Evolutionary conservation across 2,797 vertebrate genomes (phyloP), one percentile per base, ranked within the genome.

Genomic region (Leptoclinus maculatus): DNA sequence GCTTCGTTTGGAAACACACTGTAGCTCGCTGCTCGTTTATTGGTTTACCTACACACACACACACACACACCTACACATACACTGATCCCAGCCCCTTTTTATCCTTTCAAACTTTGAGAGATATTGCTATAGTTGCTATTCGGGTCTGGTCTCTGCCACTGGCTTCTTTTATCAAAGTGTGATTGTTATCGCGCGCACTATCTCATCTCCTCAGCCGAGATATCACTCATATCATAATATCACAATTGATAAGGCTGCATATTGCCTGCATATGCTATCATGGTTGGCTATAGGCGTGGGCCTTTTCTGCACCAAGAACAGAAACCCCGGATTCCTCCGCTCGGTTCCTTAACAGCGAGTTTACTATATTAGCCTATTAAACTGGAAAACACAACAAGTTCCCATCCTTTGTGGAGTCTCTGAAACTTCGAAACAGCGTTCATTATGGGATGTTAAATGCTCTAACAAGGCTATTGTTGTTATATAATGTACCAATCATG

Each of bases 221-320:
- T 91, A 90, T 90, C 86, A 80, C 19, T 91, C 89, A 87, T 57
- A 91, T 87, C 89, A 83, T 67, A 86, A 81, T 73, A 88, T 89
- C 86, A 78, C 80, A 38, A 64, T 72, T 36, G 88, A 90, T 86
- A 88, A 88, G 66, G 78, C 27, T 70, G 79, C 65, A 76, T 82
- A 79, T 81, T 63, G 73, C 58, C 57, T 82, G 74, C 77, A 88
- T 82, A 65, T 85, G 72, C 47, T 84, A 80, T 88, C 73, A 69
- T 69, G 71, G 60, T 71, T 76, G 60, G 64, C 45, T 70, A 12
- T 39, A 70, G 71, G 64, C 39, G 60, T 43, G 29, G 67, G 38
- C 66, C 41, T 76, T 72, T 75, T 71, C 63, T 85, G 78, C 76
- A 82, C 43, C 72, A 74, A 74, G 68, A 63, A 83, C 81, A 86